Evolutionary conservation across 2,113 vertebrate genomes (phyloP), one percentile per base, ranked within the genome.

Genomic region (Rhipidura dahli): DNA sequence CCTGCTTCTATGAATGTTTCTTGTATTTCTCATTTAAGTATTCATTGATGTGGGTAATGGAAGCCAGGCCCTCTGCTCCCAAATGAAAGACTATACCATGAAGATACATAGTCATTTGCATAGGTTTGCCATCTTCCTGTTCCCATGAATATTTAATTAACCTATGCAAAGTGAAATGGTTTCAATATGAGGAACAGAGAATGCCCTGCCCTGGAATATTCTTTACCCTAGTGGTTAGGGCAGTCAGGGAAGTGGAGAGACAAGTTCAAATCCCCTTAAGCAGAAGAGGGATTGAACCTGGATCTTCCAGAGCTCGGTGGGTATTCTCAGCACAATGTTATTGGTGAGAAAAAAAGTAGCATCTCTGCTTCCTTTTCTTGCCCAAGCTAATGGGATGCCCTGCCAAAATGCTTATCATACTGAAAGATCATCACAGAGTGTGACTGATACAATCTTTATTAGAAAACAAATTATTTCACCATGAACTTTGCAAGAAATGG

Each of bases 31-130:
- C 69, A 92, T 92, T 96, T 94, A 91, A 91, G 89, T 96, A 96
- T 97, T 95, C 93, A 97, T 97, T 97, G 93, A 95, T 92, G 93
- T 97, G 95, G 86, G 93, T 92, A 95, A 89, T 96, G 86, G 93
- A 93, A 96, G 83, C 83, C 89, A 94, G 91, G 80, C 57, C 69
- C 57, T 84, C 93, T 95, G 86, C 83, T 94, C 65, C 83, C 64
- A 96, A 97, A 94, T 97, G 94, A 94, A 96, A 96, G 93, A 66
- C 95, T 96, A 89, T 51, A 81, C 89, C 47, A 84, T 1, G 9
- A 93, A 94, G 86, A 89, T 93, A 90, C 49, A 83, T 44, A 70
- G 68, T 50, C 44, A 84, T 97, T 97, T 97, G 86, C 96, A 95
- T 96, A 94, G 83, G 64, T 68, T 95, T 93, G 56, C 83, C 94